Conservation (phyloP, 1,140 invertebrate species). For the Hycleus phaleratus region DNA sequence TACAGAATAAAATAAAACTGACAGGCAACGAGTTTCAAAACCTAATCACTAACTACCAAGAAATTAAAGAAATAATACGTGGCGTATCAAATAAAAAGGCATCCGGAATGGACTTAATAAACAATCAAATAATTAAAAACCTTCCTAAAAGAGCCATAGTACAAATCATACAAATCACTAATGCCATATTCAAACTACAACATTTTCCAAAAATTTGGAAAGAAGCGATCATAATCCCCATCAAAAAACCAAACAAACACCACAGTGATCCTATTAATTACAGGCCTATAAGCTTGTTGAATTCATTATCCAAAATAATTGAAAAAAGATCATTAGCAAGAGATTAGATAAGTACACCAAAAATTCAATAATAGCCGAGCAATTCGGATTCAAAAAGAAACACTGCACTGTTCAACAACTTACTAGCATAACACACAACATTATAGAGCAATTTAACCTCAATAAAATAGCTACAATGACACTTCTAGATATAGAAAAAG, state of each 20-base stretch:
- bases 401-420: neutral
- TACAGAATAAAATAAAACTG: neutral
- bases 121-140: neutral
- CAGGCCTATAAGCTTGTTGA: neutral
- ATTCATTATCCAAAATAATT: neutral
- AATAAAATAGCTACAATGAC: slow-evolving; percentile 10
- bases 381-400: neutral
- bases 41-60: neutral
- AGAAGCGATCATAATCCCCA: neutral
- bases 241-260: slow-evolving; percentile 1
- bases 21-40: neutral
- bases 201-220: neutral
- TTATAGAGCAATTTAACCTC: neutral
- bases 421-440: neutral
- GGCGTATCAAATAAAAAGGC: neutral
- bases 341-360: neutral
- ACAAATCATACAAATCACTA: neutral
- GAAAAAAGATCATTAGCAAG: neutral
- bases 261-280: neutral
- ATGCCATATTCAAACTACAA: neutral
- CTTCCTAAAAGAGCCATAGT: neutral
- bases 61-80: slow-evolving; percentile 1
- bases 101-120: neutral
- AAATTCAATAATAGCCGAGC: neutral
- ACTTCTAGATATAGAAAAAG: slow-evolving; percentile 28